Base-by-base conservation (phyloP, 2,113 vertebrate genomes). In the Macrotus californicus region DNA sequence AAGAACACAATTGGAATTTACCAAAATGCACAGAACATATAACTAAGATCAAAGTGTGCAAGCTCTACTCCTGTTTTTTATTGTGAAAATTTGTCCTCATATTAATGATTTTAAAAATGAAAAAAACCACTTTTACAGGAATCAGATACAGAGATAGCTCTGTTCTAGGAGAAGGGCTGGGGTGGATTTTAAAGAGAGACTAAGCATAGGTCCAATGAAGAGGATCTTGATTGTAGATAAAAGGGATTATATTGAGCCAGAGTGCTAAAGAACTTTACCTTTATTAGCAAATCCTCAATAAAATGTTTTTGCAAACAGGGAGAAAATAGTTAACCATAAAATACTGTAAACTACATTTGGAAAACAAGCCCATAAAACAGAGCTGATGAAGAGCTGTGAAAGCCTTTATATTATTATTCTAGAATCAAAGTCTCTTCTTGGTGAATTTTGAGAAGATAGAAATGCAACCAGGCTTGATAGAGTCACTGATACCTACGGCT, bases 351-450 rank as follows among this genome's bases (percentile, higher is more conserved):
- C 95, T 93, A 67, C 34, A 96, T 94, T 96, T 96, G 39, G 66
- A 88, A 94, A 96, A 91, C 7, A 93, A 93, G 41, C 6, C 64
- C n/a, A 76, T 59, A 72, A 93, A 89, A 83, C 41, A 76, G 34
- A 93, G 36, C n/a, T n/a, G 13, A 36, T 93, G 91, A 84, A 59
- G 66, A 94, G 67, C 88, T 86, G 93, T 52, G 79, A 93, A 96
- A 94, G 24, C 67, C 64, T 89, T 96, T 73, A 87, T 91, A 95
- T 87, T 94, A 93, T 3, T 7, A 86, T 92, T 93, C 43, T 92
- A 98, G 86, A 98, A 97, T 54, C 79, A 69, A 41, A 80, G 69
- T 52, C 31, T 72, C 88, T 97, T 95, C 84, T 85, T 87, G 81
- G 24, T 73, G 36, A 92, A 0, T 24, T 92, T 76, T 93, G 54